A percentile compares a stretch with the other conserved stretches of the same genome.
Conservation (phyloP, 1,140 invertebrate species). For the Diorhabda carinulata region DNA sequence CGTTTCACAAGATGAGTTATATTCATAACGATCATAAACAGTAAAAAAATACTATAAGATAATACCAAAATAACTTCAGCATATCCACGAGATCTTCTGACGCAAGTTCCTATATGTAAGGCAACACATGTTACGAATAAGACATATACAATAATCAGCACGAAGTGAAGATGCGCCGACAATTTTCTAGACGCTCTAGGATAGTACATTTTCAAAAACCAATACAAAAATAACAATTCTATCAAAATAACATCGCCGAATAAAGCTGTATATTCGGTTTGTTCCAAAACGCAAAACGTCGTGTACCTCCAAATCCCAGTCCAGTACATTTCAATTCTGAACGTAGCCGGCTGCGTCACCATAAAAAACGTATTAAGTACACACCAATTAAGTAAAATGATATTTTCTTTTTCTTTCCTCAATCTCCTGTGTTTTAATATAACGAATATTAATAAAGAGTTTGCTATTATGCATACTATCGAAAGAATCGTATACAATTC, state of each 20-base stretch:
- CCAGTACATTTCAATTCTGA: conserved; percentile 4
- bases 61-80: neutral
- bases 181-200: conserved; percentile 12
- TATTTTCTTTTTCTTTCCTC: conserved; percentile 17
- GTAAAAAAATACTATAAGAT: conserved; percentile 7
- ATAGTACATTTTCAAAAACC: conserved; percentile 23
- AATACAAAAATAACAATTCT: conserved; percentile 13
- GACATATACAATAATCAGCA: conserved; percentile 12
- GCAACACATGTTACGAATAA: neutral
- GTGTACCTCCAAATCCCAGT: neutral
- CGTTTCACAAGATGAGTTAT: conserved; percentile 19
- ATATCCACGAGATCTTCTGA: neutral
- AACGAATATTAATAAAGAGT: conserved; percentile 22
- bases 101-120: neutral
- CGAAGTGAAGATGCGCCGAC: conserved; percentile 6
- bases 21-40: conserved; percentile 23
- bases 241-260: conserved; percentile 10
- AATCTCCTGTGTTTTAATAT: conserved; percentile 25
- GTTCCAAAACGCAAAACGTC: conserved; percentile 15
- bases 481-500: conserved; percentile 21
- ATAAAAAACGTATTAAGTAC: conserved; percentile 17
- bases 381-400: conserved; percentile 21
- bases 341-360: conserved; percentile 10
- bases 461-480: conserved; percentile 15
- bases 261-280: conserved; percentile 9